Evolutionary conservation across 2,797 vertebrate genomes (phyloP).

Genomic region (Lophius americanus): DNA sequence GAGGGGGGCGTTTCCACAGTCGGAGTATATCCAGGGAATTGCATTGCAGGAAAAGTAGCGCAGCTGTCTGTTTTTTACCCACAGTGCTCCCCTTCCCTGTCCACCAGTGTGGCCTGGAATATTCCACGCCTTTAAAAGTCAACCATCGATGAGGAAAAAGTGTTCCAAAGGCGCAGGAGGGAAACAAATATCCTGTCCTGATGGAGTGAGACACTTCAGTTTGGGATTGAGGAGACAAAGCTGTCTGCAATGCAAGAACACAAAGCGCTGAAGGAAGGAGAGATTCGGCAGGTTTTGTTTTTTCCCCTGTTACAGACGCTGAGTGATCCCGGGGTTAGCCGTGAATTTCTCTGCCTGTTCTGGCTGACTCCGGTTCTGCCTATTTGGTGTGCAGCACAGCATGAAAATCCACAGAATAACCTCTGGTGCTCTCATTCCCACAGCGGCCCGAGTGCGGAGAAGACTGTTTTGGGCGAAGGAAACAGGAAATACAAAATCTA

Average conservation of each 20-base stretch:
- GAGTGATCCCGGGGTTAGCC: conserved; percentile 72
- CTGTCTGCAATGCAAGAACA: conserved; percentile 63
- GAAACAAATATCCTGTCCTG: conserved; percentile 71
- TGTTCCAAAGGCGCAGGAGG: conserved; percentile 66
- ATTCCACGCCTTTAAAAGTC: conserved; percentile 62
- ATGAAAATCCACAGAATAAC: conserved; percentile 71
- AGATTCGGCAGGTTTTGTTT: conserved; percentile 34
- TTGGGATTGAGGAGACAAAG: conserved; percentile 67
- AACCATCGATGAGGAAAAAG: conserved; percentile 69
- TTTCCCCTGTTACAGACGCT: conserved; percentile 37
- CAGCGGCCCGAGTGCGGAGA: conserved; percentile 50
- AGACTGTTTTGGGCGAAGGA: conserved; percentile 47
- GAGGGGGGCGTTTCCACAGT: neutral
- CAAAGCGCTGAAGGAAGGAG: conserved; percentile 50
- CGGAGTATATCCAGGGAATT: conserved; percentile 43
- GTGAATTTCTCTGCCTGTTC: conserved; percentile 63
- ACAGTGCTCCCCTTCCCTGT: conserved; percentile 21
- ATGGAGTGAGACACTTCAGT: conserved; percentile 59
- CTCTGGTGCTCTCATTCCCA: conserved; percentile 60
- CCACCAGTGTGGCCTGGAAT: conserved; percentile 37
- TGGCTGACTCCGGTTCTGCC: conserved; percentile 70
- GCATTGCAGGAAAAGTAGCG: conserved; percentile 46
- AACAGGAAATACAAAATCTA: conserved; percentile 40
- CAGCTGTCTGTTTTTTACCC: conserved; percentile 26
- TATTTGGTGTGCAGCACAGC: conserved; percentile 75